Base-by-base conservation (phyloP, 2,113 vertebrate species). In the Pseudopipra pipra region DNA sequence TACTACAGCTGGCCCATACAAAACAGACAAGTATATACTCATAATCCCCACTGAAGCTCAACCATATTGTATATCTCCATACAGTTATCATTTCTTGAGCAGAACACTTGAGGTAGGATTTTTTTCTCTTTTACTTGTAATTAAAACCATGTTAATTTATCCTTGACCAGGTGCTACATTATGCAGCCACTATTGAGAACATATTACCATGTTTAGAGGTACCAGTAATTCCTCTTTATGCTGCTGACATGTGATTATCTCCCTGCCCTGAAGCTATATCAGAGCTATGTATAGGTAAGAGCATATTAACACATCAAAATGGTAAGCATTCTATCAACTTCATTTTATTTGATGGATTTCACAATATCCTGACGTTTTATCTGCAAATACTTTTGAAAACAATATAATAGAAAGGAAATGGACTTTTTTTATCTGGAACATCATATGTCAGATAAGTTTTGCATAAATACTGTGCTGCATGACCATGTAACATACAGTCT, bases 401-500 rank as follows among this genome's bases (percentile, higher is more conserved):
- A 37, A 47, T 72, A 11, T 14, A 43, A 75, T 9, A 63, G 46
- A 78, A 78, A 80, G 24, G 28, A 90, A 88, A 92, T 25, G 0
- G 20, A 25, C 8, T 35, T 54, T 28, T 66, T 47, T 21, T 28
- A 33, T 61, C 31, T 66, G 23, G 59, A 85, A 58, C 14, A 54
- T 28, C 20, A 46, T 39, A 33, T 24, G 11, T 24, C 74, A 62
- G 23, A 33, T 47, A 84, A 54, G 39, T 55, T 88, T 88, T 92
- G 21, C 56, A 77, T 70, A 70, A 70, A 73, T 62, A 47, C 19
- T 62, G 12, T 33, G 23, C 30, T 74, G 8, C 3, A 28, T 31
- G 30, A 19, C 8, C 33, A 46, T 1, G 1, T 35, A 71, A 67
- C 0, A 0, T 46, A 14, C 13, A 59, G 17, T 9, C 20, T 86